phyloP scores from a whole-genome alignment of 1,140 invertebrate species.

The Tenebrio molitor region DNA sequence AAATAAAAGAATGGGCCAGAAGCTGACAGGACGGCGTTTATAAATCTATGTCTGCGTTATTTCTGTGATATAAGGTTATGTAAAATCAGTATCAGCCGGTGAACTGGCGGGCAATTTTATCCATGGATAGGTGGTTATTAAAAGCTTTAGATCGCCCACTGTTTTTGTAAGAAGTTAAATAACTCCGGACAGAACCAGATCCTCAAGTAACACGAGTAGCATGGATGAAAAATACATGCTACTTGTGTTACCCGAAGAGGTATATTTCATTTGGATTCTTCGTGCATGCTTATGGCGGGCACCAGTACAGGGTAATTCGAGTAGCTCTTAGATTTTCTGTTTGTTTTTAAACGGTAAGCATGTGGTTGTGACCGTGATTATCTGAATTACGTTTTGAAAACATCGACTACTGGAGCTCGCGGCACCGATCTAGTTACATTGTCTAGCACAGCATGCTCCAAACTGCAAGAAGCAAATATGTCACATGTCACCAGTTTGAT shows the following conservation, averaged over 20 bases:
- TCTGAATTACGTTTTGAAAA: no score
- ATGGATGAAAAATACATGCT: slow-evolving; percentile 56
- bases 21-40: slow-evolving; percentile 28
- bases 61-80: slow-evolving; percentile 41
- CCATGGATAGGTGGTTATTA: slow-evolving; percentile 54
- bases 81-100: slow-evolving; percentile 38
- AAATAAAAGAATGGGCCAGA: slow-evolving; percentile 35
- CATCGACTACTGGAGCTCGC: no score
- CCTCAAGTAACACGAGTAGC: slow-evolving; percentile 56
- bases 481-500: no score
- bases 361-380: no score
- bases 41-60: slow-evolving; percentile 42
- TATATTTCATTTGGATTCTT: slow-evolving; percentile 12
- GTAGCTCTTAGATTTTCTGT: slow-evolving; percentile 30
- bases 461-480: no score
- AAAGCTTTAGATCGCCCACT: slow-evolving; percentile 57
- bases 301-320: background rate
- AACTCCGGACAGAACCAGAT: slow-evolving; percentile 50
- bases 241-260: slow-evolving; percentile 57
- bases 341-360: no score
- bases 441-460: no score
- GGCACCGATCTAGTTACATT: no score
- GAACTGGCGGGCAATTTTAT: slow-evolving; percentile 49
- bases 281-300: background rate
- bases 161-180: slow-evolving; percentile 53